Percentiles rank a stretch among this genome's conserved stretches.
Conservation (phyloP, 2,888 invertebrate species). For the Nephrocerus scutellatus region DNA sequence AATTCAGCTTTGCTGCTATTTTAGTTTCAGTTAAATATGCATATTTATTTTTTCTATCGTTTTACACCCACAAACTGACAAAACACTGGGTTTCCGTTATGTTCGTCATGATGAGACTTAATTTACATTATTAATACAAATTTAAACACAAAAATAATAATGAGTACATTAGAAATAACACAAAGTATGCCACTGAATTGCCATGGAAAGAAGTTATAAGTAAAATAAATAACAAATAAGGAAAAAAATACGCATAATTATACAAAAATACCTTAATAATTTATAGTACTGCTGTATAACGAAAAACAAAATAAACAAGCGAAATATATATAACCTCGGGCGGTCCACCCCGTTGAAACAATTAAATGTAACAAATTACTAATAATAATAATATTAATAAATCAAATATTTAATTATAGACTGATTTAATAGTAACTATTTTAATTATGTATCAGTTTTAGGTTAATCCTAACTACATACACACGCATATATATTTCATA, state of each 20-base stretch:
- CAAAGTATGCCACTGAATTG: constrained; percentile 23
- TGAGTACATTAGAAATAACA: constrained; percentile 1
- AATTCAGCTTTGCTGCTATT: no score
- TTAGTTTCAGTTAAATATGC: no score
- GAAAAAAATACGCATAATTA: constrained; percentile 6
- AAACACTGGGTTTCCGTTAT: no score
- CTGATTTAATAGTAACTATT: constrained; percentile 47
- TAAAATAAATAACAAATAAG: constrained; percentile 2
- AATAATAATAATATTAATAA: constrained; percentile 18
- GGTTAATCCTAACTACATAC: constrained; percentile 14
- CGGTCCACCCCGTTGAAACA: no score
- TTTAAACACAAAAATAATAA: background rate
- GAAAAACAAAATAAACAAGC: constrained; percentile 6
- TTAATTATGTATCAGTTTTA: constrained; percentile 28
- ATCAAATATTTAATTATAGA: constrained; percentile 44
- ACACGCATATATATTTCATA: background rate
- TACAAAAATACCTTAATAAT: no score
- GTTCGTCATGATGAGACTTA: no score
- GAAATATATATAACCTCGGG: constrained; percentile 18
- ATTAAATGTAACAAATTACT: constrained; percentile 20
- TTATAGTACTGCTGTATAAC: constrained; percentile 15
- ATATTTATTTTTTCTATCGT: no score
- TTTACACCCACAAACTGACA: no score
- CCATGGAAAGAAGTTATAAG: constrained; percentile 17
- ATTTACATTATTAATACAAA: no score